These are phyloP conservation scores for Drosophila paranaensis DNA, from an alignment of 2,888 invertebrate genomes.

Conservation along the genomic window DNA sequence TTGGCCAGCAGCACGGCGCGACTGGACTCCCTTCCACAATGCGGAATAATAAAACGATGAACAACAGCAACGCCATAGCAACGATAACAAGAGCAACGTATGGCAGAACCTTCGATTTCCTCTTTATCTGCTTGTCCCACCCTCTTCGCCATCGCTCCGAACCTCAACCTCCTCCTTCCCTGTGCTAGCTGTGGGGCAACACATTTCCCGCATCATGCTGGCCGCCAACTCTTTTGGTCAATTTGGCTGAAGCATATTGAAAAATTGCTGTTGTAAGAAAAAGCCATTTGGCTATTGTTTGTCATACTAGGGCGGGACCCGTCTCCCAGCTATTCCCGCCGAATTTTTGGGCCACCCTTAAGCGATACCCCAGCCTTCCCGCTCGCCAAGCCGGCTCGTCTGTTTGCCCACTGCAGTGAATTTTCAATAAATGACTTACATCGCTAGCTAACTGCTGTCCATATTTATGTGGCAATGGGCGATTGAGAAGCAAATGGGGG, in stretches of 20 bases:
- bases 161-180: background rate
- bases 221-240: constrained; percentile 63
- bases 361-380: background rate
- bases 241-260: constrained; percentile 72
- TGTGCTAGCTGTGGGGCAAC: background rate
- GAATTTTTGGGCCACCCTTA: constrained; percentile 6
- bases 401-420: constrained; percentile 46
- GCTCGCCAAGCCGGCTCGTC: background rate
- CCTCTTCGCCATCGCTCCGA: background rate
- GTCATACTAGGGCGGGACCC: constrained; percentile 64
- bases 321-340: constrained; percentile 5
- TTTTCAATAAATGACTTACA: constrained; percentile 77
- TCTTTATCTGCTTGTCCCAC: background rate
- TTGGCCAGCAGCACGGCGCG: constrained; percentile 44
- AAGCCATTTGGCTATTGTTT: constrained; percentile 78
- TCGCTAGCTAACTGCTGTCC: constrained; percentile 55
- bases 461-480: constrained; percentile 28
- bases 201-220: constrained; percentile 30
- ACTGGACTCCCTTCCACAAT: constrained; percentile 39
- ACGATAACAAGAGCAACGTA: constrained; percentile 21
- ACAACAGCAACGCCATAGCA: constrained; percentile 15
- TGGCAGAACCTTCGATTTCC: constrained; percentile 8
- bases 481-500: background rate
- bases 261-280: constrained; percentile 75
- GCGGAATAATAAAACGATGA: constrained; percentile 61